phyloP scores from a whole-genome alignment of 1,140 invertebrate genomes.

The Brachionus manjavacas region DNA sequence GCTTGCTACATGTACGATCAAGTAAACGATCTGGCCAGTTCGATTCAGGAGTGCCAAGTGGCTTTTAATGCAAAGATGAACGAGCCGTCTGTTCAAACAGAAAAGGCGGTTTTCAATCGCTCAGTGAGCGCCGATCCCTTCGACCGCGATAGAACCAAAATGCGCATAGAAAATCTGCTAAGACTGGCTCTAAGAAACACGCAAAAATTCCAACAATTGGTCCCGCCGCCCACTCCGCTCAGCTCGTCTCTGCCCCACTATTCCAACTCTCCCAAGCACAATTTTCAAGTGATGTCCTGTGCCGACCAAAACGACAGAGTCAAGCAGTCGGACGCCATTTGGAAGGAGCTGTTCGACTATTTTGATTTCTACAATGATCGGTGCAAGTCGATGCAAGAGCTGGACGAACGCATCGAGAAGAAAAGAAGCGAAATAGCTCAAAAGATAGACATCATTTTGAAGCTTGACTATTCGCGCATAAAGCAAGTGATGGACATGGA shows the following conservation, averaged over 20 bases:
- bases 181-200: neutral
- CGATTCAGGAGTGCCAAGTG: neutral
- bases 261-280: neutral
- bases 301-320: neutral
- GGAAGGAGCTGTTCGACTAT: constrained; percentile 38
- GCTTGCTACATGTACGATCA: neutral
- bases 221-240: neutral
- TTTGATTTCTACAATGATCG: neutral
- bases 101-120: neutral
- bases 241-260: neutral
- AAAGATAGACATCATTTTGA: constrained; percentile 24
- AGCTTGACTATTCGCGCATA: neutral
- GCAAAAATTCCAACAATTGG: neutral
- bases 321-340: neutral
- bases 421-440: neutral
- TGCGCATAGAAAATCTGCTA: neutral
- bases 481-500: neutral
- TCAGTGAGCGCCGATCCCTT: neutral
- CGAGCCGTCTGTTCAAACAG: neutral
- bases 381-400: neutral
- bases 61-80: neutral
- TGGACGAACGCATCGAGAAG: neutral
- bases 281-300: neutral
- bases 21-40: neutral
- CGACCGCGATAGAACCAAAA: neutral